Percentiles rank a stretch among this genome's conserved stretches.
phyloP scores from a whole-genome alignment of 2,797 vertebrate species.

The Onychomys arenicola region DNA sequence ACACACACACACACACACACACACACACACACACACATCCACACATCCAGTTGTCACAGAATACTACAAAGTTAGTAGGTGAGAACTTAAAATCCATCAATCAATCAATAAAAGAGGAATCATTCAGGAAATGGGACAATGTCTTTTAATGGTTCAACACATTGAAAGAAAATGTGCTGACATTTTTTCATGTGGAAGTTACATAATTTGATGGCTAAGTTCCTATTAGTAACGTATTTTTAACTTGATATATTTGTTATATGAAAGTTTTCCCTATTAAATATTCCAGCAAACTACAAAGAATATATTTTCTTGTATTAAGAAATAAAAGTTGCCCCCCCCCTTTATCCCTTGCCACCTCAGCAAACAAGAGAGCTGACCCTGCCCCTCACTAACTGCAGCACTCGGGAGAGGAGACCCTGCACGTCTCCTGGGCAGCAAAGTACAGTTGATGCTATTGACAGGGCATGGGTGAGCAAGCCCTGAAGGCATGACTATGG shows the following conservation, averaged over 20 bases:
- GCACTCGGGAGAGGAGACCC: neutral
- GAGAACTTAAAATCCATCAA: neutral
- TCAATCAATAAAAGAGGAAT: neutral
- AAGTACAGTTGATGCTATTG: too few species aligned
- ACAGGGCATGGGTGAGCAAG: too few species aligned
- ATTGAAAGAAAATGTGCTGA: neutral
- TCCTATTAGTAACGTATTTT: neutral
- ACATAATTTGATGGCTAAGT: neutral
- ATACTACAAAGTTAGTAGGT: neutral
- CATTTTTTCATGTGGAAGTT: neutral
- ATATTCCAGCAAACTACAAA: neutral
- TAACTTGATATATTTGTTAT: neutral
- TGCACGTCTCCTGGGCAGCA: neutral
- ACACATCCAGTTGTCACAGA: neutral
- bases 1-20: too few species aligned
- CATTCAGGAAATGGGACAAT: neutral
- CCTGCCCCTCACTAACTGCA: neutral
- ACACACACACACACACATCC: neutral
- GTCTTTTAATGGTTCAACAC: neutral
- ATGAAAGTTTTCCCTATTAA: neutral
- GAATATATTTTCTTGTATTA: neutral
- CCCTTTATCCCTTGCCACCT: neutral
- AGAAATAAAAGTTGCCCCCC: neutral
- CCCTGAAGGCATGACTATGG: too few species aligned
- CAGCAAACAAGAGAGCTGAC: neutral